A percentile compares a stretch with the other conserved stretches of the same genome.
Evolutionary conservation across 2,888 invertebrate genomes (phyloP).

Genomic region (Nebria salina): DNA sequence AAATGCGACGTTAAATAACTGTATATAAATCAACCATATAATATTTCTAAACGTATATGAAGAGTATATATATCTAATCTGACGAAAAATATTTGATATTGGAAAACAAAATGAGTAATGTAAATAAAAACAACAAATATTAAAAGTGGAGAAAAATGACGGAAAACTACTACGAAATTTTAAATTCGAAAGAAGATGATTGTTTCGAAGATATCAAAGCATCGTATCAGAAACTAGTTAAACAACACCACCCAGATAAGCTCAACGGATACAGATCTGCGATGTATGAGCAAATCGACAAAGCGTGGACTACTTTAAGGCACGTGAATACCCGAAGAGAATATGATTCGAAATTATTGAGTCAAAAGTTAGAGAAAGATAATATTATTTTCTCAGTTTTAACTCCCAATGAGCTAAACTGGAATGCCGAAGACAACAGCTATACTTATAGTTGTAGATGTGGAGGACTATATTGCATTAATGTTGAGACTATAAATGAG

Average conservation of each 20-base stretch:
- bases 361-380: slow-evolving; percentile 68
- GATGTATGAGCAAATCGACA: slow-evolving; percentile 68
- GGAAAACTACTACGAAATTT: slow-evolving; percentile 66
- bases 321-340: slow-evolving; percentile 69
- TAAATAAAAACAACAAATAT: too few species aligned
- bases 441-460: slow-evolving; percentile 74
- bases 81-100: too few species aligned
- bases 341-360: slow-evolving; percentile 72
- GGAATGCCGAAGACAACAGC: slow-evolving; percentile 57
- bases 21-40: too few species aligned
- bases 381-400: slow-evolving; percentile 71
- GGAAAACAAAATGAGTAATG: background rate
- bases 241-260: slow-evolving; percentile 73
- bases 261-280: slow-evolving; percentile 54
- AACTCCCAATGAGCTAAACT: slow-evolving; percentile 63
- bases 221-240: slow-evolving; percentile 69
- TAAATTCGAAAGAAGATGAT: slow-evolving; percentile 67
- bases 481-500: slow-evolving; percentile 57
- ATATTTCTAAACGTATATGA: too few species aligned
- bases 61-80: too few species aligned
- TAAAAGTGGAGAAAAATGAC: slow-evolving; percentile 18
- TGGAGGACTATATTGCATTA: slow-evolving; percentile 70
- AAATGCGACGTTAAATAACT: background rate
- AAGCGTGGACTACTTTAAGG: slow-evolving; percentile 77
- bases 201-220: slow-evolving; percentile 69